phyloP scores from a whole-genome alignment of 2,797 vertebrate species.

The Myotis findleyi region DNA sequence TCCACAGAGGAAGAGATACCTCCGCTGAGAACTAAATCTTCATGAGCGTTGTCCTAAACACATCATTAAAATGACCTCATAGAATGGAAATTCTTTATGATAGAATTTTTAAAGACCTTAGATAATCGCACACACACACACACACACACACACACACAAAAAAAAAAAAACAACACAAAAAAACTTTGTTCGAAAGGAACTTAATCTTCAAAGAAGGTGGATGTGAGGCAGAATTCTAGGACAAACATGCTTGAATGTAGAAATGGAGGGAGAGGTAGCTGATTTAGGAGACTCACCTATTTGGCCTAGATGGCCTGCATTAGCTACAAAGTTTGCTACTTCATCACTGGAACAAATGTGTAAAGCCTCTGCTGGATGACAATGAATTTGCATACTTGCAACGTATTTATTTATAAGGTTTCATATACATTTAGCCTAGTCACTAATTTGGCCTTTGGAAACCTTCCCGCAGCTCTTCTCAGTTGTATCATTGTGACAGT shows the following conservation, averaged over 20 bases:
- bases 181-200: not conserved
- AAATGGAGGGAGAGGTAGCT: not conserved
- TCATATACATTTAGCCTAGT: not conserved
- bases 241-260: not conserved
- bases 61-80: not conserved
- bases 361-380: not conserved
- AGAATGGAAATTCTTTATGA: not conserved
- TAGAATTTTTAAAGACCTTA: not conserved
- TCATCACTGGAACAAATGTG: not conserved
- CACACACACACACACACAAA: no score
- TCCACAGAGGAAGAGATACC: not conserved
- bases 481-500: not conserved
- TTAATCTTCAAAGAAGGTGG: not conserved
- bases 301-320: not conserved
- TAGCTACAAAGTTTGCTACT: not conserved
- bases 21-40: conserved; percentile 22
- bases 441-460: not conserved
- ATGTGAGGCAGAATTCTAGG: not conserved
- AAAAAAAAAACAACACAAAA: not conserved
- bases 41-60: not conserved
- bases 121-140: not conserved
- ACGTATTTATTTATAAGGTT: not conserved
- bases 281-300: not conserved
- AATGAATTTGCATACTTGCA: not conserved
- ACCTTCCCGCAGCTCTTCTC: not conserved